Evolutionary conservation across 2,888 invertebrate genomes (phyloP).

Genomic region (Metallyticus violacea): DNA sequence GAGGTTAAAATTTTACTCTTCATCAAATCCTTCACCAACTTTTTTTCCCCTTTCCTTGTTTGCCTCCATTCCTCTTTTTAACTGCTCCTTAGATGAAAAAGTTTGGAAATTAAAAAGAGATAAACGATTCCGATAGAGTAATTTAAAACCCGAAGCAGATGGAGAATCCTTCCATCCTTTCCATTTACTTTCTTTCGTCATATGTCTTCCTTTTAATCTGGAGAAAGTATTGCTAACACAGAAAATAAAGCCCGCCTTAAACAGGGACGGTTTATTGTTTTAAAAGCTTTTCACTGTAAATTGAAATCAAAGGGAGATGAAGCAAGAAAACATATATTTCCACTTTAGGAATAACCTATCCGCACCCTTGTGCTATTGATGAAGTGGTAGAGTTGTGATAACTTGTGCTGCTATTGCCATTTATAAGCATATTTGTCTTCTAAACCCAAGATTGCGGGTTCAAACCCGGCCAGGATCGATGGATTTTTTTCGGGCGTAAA

Average conservation of each 20-base stretch:
- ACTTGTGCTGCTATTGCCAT: too few relatives aligned
- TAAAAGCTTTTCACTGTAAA: constrained; percentile 13
- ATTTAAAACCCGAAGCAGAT: constrained; percentile 21
- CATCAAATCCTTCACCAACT: constrained; percentile 26
- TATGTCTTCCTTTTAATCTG: not conserved
- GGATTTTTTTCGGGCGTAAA: too few relatives aligned
- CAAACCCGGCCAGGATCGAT: too few relatives aligned
- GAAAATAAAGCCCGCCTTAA: not conserved
- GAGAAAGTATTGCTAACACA: not conserved
- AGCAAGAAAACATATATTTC: not conserved
- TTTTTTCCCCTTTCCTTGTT: not conserved
- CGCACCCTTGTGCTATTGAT: too few relatives aligned
- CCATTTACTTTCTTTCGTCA: not conserved
- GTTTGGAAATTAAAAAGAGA: constrained; percentile 29
- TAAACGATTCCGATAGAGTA: constrained; percentile 23
- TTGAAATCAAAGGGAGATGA: not conserved
- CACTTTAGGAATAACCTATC: not conserved
- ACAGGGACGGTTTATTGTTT: not conserved
- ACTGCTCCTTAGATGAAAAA: constrained; percentile 18
- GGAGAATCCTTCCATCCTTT: constrained; percentile 3
- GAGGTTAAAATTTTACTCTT: constrained; percentile 24
- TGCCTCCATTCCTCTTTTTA: not conserved
- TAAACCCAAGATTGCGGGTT: too few relatives aligned
- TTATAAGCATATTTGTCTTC: too few relatives aligned
- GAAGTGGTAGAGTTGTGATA: too few relatives aligned